Evolutionary conservation across 1,140 invertebrate species (phyloP), one percentile per base, ranked within the genome.

Genomic region (Colletes gigas): DNA sequence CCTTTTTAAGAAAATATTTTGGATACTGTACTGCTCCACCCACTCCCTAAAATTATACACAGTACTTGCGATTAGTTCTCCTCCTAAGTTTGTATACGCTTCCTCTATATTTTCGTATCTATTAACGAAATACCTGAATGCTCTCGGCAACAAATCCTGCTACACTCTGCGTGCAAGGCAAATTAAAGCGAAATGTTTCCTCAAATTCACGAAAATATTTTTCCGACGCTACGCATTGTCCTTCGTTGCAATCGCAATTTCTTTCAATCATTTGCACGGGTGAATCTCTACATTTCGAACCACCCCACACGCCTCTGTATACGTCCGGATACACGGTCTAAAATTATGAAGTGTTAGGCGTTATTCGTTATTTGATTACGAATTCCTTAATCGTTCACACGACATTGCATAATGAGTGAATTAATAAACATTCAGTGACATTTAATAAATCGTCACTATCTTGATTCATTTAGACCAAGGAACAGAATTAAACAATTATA

Each of bases 141-240:
- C 97, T 97, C 93, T 99, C 99, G 0, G 97, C 97, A 91, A 99
- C 97, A 89, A 99, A 96, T 17, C 95, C 98, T 4, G 98, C 98
- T 41, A 98, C 94, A 88, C 94, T 95, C 12, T 95, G 95, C 74
- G 94, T 94, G 12, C 91, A 91, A 0, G 98, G 96, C 66, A 98
- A 90, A 17, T 96, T 97, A 89, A 96, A 97, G 74, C 94, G 94
- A 74, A 99, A 94, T 4, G 95, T 92, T 90, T 98, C 96, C 82
- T 97, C 94, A 19, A 99, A 94, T 89, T 99, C 96, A 7, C 96
- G 94, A 30, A 97, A 93, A 90, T 99, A 99, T 76, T 96, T 95
- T 50, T 97, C 95, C 8, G 94, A 93, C 0, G 98, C 97, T 63
- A 95, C 82, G 90, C 98, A 99, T 21, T 95, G 90, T 3, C 92